Conservation (phyloP, 2,113 vertebrate species). For the Prionailurus bengalensis region DNA sequence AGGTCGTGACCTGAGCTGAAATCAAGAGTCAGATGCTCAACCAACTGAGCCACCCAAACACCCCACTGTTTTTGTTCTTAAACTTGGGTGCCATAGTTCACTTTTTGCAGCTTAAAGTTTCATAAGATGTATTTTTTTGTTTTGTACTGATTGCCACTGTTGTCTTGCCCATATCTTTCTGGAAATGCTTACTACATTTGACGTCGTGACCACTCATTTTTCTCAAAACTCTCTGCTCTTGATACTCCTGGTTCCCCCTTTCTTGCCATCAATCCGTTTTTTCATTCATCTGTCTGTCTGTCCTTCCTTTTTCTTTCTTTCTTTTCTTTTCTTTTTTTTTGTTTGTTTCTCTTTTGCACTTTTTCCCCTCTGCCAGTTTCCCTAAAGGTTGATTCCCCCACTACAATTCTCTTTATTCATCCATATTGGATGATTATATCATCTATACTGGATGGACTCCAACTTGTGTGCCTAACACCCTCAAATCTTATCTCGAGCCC, state of each 20-base stretch:
- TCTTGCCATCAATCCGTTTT: not conserved
- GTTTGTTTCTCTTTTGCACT: not conserved
- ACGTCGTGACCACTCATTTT: not conserved
- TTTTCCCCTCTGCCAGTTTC: not conserved
- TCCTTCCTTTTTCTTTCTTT: fast-evolving
- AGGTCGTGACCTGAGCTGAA: too few relatives aligned
- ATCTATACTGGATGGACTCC: not conserved
- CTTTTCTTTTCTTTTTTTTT: not conserved
- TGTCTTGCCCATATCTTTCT: not conserved
- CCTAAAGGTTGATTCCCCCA: not conserved
- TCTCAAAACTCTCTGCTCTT: not conserved
- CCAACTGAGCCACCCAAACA: too few relatives aligned
- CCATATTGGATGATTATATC: not conserved
- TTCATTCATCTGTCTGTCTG: not conserved
- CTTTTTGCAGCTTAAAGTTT: not conserved
- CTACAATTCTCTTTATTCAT: not conserved
- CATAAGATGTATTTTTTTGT: not conserved
- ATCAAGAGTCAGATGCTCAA: too few relatives aligned
- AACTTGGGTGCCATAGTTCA: not conserved
- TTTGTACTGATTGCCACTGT: not conserved
- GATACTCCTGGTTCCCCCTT: not conserved
- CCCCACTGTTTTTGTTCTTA: not conserved
- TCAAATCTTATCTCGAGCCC: not conserved
- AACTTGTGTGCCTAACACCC: not conserved
- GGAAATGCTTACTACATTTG: not conserved